Conservation (phyloP, 2,888 invertebrate genomes). For the Eupithecia insigniata region DNA sequence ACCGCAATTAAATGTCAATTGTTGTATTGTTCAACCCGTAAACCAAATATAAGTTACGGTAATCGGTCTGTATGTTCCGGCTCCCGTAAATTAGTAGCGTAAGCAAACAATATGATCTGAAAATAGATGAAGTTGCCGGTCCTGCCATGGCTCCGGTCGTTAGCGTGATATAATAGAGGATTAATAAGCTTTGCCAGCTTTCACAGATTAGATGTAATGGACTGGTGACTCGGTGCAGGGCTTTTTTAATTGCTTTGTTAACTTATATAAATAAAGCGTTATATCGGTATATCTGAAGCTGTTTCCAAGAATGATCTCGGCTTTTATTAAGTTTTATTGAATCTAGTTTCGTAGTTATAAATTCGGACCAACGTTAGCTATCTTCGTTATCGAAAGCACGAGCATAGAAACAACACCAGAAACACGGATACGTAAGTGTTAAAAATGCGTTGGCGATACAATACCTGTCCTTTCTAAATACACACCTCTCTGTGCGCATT, state of each 20-base stretch:
- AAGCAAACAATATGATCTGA: slow-evolving; percentile 65
- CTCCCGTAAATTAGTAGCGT: slow-evolving; percentile 63
- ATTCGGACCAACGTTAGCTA: neutral
- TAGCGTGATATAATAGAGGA: slow-evolving; percentile 50
- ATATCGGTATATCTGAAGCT: slow-evolving; percentile 64
- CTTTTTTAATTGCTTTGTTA: slow-evolving; percentile 37
- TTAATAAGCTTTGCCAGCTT: slow-evolving; percentile 60
- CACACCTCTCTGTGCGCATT: slow-evolving; percentile 96
- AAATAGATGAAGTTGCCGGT: slow-evolving; percentile 57
- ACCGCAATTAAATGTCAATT: slow-evolving; percentile 62
- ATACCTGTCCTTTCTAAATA: slow-evolving; percentile 86
- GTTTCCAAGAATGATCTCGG: slow-evolving; percentile 30
- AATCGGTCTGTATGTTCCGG: slow-evolving; percentile 16
- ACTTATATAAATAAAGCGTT: slow-evolving; percentile 59
- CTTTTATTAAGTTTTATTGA: slow-evolving; percentile 5
- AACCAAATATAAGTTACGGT: slow-evolving; percentile 17
- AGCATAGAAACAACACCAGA: slow-evolving; percentile 51
- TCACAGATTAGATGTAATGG: slow-evolving; percentile 44
- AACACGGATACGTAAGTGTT: slow-evolving; percentile 77
- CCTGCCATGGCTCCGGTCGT: slow-evolving; percentile 36
- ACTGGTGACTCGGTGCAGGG: slow-evolving; percentile 23
- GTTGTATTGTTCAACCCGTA: slow-evolving; percentile 66
- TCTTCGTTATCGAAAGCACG: too few species aligned
- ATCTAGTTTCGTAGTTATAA: neutral
- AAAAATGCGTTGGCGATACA: slow-evolving; percentile 85